phyloP scores from a whole-genome alignment of 2,888 invertebrate genomes.

The Chrysolina americana region DNA sequence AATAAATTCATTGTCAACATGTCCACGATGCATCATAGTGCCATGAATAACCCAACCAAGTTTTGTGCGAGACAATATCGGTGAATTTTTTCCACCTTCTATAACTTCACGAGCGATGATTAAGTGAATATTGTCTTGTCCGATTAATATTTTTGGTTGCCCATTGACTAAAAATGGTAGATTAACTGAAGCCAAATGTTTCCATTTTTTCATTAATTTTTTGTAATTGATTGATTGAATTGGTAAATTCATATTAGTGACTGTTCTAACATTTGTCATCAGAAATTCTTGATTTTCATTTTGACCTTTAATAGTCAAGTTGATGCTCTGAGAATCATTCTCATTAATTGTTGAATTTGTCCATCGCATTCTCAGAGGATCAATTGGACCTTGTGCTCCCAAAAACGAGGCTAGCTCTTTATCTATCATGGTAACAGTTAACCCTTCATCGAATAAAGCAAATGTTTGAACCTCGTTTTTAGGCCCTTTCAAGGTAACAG shows the following conservation, averaged over 20 bases:
- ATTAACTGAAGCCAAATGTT: neutral
- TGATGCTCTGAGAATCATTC: conserved; percentile 4
- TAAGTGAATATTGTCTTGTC: conserved; percentile 5
- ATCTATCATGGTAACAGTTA: too few relatives aligned
- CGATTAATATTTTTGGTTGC: conserved; percentile 1
- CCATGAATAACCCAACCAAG: conserved; percentile 8
- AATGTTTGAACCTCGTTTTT: too few relatives aligned
- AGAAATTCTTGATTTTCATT: neutral
- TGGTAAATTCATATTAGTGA: neutral
- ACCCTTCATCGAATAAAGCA: too few relatives aligned
- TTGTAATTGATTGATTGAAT: neutral
- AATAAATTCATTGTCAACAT: neutral
- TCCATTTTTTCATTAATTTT: conserved; percentile 1
- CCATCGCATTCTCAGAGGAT: neutral
- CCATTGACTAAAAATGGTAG: too few relatives aligned
- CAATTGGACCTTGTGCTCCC: conserved; percentile 9
- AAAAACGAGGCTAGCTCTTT: too few relatives aligned
- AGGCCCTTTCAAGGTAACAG: too few relatives aligned
- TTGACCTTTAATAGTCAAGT: neutral
- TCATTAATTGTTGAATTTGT: conserved; percentile 6
- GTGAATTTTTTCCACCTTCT: conserved; percentile 4
- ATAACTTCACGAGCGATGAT: neutral
- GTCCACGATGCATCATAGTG: neutral
- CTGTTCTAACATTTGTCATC: neutral
- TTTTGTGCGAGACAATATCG: neutral